Conservation (phyloP, 2,113 vertebrate genomes). For the Bagarius yarrelli region DNA sequence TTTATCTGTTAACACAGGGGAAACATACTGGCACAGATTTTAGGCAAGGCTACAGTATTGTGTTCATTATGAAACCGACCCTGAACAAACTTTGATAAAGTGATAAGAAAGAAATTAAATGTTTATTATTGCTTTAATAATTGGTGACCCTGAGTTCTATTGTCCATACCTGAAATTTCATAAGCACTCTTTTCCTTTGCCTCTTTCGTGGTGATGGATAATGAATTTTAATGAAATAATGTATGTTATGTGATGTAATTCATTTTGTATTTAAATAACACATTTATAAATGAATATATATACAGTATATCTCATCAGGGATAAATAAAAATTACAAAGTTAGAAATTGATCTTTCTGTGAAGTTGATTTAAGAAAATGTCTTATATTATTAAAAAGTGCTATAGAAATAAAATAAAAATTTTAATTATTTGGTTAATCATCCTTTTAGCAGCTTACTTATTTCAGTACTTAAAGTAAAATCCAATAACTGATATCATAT, state of each 20-base stretch:
- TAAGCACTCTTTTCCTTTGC: not conserved
- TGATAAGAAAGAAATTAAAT: not conserved
- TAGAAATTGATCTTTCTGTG: no score
- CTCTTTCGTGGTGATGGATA: not conserved
- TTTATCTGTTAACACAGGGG: not conserved
- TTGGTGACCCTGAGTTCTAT: not conserved
- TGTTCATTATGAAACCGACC: not conserved
- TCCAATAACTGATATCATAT: no score
- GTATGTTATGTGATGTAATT: no score
- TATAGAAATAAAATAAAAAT: no score
- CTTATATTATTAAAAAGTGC: no score
- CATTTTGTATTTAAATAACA: not conserved
- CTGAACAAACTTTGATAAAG: constrained; percentile 24
- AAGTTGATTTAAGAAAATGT: no score
- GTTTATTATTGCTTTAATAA: not conserved
- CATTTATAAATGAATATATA: not conserved
- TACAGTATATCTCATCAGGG: not conserved
- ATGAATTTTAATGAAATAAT: not conserved
- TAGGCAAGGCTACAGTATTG: constrained; percentile 23
- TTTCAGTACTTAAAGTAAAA: no score
- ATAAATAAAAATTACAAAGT: no score
- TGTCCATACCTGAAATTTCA: not conserved
- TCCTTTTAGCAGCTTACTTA: no score
- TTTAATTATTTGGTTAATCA: no score
- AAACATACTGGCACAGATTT: not conserved